Evolutionary conservation across 2,888 invertebrate species (phyloP).

Genomic region (Synanthedon andrenaeformis): DNA sequence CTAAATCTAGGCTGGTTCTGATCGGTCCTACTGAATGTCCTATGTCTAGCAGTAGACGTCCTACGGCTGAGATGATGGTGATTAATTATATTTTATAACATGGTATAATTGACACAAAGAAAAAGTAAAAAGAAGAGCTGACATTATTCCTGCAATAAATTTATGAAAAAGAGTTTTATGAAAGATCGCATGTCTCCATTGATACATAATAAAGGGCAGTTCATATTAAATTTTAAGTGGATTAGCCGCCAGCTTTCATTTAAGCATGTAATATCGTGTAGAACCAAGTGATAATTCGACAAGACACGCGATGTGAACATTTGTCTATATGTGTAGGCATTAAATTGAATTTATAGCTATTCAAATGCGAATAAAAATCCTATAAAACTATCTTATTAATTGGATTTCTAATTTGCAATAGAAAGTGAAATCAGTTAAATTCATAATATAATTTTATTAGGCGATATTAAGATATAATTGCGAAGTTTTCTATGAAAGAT

Average conservation of each 20-base stretch:
- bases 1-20: no score
- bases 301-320: slow-evolving; percentile 45
- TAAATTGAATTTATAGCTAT: neutral
- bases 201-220: neutral
- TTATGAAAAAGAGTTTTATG: no score
- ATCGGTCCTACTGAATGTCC: no score
- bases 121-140: no score
- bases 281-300: slow-evolving; percentile 33
- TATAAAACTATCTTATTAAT: neutral
- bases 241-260: slow-evolving; percentile 50
- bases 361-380: neutral
- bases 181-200: slow-evolving; percentile 18
- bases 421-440: neutral
- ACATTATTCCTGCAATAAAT: no score
- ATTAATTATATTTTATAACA: no score
- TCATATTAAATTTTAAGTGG: slow-evolving; percentile 37
- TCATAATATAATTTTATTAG: no score
- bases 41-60: no score
- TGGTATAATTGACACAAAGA: no score
- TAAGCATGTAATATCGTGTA: slow-evolving; percentile 13
- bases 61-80: no score
- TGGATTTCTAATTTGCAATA: neutral
- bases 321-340: slow-evolving; percentile 19
- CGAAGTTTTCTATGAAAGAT: no score
- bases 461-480: no score